Evolutionary conservation across 2,888 invertebrate genomes (phyloP).

Genomic region (Heliconius aoede): DNA sequence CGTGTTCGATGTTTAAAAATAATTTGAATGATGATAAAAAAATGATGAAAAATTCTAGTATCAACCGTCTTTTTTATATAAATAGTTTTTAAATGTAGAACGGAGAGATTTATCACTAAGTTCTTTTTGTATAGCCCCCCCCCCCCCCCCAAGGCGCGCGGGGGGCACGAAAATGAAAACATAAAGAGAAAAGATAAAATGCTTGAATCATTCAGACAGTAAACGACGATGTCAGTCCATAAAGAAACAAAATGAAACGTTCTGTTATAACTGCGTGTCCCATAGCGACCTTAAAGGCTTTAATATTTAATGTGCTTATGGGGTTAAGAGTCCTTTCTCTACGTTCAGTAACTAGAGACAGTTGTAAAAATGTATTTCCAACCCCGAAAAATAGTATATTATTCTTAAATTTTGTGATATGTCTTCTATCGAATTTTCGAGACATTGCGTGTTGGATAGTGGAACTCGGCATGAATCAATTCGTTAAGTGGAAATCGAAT

Average conservation of each 20-base stretch:
- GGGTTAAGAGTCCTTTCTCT: background rate
- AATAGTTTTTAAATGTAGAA: too few species aligned
- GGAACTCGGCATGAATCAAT: background rate
- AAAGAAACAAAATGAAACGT: background rate
- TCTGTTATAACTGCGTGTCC: slow-evolving; percentile 16
- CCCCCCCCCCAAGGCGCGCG: too few species aligned
- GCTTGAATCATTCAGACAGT: background rate
- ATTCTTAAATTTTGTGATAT: background rate
- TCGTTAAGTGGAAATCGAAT: background rate
- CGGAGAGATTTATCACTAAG: too few species aligned
- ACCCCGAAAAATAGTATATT: background rate
- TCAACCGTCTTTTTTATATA: too few species aligned
- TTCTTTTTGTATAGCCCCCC: too few species aligned
- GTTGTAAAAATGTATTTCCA: background rate
- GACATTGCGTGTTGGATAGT: too few species aligned
- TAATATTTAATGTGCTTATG: slow-evolving; percentile 5
- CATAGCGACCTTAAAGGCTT: slow-evolving; percentile 4
- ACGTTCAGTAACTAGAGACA: background rate
- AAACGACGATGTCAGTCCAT: background rate
- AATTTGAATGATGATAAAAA: too few species aligned
- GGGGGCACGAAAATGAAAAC: background rate
- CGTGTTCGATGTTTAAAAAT: too few species aligned
- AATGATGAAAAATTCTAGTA: too few species aligned
- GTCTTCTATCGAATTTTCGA: background rate
- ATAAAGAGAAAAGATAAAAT: background rate